Percentiles rank a stretch among this genome's conserved stretches.
Evolutionary conservation across 2,888 invertebrate genomes (phyloP).

Genomic region (Chirona hameri): DNA sequence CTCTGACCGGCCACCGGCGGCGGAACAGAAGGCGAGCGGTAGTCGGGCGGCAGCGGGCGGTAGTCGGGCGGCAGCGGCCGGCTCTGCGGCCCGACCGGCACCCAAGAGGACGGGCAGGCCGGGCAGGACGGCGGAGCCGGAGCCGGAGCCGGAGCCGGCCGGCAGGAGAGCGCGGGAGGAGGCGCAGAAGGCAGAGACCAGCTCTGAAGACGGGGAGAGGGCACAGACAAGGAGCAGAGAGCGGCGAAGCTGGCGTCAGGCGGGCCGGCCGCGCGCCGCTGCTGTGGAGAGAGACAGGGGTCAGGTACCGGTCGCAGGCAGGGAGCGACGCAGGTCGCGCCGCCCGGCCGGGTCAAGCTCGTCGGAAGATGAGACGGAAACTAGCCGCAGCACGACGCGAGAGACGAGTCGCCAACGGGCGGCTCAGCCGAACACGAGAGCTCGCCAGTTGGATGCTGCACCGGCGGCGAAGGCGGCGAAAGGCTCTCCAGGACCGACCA

Average conservation of each 20-base stretch:
- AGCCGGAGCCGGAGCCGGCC: not conserved
- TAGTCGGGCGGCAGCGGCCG: not conserved
- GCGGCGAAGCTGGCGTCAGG: not conserved
- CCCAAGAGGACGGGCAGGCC: not conserved
- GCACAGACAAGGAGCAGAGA: not conserved
- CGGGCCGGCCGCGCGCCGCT: not conserved
- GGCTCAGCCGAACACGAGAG: not conserved
- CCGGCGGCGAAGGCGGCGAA: not conserved
- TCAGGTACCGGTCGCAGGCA: too few species aligned
- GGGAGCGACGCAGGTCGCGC: not conserved
- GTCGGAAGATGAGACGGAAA: not conserved
- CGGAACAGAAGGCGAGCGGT: not conserved
- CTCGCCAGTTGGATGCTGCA: not conserved
- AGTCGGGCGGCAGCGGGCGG: too few species aligned
- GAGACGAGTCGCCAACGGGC: not conserved
- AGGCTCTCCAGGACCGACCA: not conserved
- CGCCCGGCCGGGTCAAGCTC: not conserved
- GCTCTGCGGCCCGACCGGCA: not conserved
- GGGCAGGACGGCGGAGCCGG: too few species aligned
- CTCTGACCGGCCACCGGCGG: not conserved
- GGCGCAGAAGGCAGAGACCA: not conserved
- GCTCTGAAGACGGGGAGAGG: not conserved
- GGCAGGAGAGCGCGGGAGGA: not conserved
- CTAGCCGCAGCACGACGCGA: not conserved
- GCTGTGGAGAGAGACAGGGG: not conserved